Evolutionary conservation across 2,797 vertebrate genomes (phyloP).

Genomic region (Myotis daubentonii): DNA sequence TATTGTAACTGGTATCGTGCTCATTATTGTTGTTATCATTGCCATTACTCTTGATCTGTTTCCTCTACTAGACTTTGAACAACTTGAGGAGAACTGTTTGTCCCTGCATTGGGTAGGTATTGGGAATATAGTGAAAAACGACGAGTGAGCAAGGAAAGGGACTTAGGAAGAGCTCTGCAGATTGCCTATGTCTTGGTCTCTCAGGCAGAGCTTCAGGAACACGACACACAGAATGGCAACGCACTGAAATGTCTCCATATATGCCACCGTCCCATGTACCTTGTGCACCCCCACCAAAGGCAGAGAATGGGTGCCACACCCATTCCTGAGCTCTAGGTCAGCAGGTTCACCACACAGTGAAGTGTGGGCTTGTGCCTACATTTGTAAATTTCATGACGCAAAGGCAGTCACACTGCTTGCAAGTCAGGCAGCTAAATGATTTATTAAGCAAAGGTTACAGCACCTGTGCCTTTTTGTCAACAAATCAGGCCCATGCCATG

Average conservation of each 20-base stretch:
- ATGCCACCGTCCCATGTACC: neutral
- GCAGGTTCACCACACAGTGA: conserved; percentile 73
- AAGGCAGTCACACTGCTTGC: conserved; percentile 73
- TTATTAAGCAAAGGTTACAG: conserved; percentile 85
- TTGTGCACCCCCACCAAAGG: neutral
- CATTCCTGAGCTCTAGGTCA: conserved; percentile 65
- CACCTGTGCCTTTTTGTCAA: conserved; percentile 86
- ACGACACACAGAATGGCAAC: neutral
- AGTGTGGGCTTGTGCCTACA: conserved; percentile 57
- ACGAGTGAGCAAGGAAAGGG: neutral
- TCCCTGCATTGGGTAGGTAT: neutral
- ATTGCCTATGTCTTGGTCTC: neutral
- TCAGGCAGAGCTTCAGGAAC: neutral
- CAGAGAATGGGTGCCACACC: neutral
- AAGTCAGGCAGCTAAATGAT: conserved; percentile 84
- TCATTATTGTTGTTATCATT: neutral
- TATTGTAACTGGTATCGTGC: neutral
- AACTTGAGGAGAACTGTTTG: neutral
- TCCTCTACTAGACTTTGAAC: neutral
- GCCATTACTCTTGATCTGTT: neutral
- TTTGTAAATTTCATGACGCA: conserved; percentile 84
- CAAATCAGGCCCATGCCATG: conserved; percentile 79
- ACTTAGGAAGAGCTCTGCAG: neutral
- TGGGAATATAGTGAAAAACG: neutral
- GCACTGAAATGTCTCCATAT: neutral